Evolutionary conservation across 2,888 invertebrate genomes (phyloP), one percentile per base, ranked within the genome.

Genomic region (Lasioglossum pauxillum): DNA sequence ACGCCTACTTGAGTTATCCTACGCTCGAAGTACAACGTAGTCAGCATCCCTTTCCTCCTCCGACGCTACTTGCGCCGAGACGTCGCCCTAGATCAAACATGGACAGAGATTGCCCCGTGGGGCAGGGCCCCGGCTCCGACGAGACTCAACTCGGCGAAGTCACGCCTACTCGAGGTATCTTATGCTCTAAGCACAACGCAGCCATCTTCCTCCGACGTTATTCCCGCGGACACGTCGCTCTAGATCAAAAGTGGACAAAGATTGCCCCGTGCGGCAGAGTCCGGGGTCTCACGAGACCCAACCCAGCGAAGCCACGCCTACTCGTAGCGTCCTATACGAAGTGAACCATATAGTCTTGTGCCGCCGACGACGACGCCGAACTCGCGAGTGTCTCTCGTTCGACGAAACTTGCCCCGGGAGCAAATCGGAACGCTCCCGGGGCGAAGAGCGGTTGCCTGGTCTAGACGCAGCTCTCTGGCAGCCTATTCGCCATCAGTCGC

Each of bases 391-490:
- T 35, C 23, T 38, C 69, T 38, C 35, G 38, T 69, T 69, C 23
- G 23, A 23, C 35, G 69, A 35, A 23, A 69, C 69, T 69, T 4
- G 38, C 69, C 38, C 69, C 69, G 23, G 69, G 14, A 23, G 38
- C 69, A 16, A 64, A 69, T 38, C 69, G 38, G 19, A 12, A 10
- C 38, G 38, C 38, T 38, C 64, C 64, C 64, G 64, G 64, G 31
- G 64, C 64, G 31, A 64, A 69, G 35, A 23, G 23, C 23, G 69
- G 1, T 41, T n/a, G n/a, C 38, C 41, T 35, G 67, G 27, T 93
- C 97, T 97, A 98, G 93, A 98, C 98, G 96, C 98, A 98, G 95
- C 98, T 98, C 95, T 98, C 98, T 72, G 98, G 98, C 94, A 98
- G 97, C 94, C 98, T 97, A 95, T 97, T 97, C 93, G 98, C 98